Conservation (phyloP, 2,797 vertebrate species). For the Phoxinus dragarum region DNA sequence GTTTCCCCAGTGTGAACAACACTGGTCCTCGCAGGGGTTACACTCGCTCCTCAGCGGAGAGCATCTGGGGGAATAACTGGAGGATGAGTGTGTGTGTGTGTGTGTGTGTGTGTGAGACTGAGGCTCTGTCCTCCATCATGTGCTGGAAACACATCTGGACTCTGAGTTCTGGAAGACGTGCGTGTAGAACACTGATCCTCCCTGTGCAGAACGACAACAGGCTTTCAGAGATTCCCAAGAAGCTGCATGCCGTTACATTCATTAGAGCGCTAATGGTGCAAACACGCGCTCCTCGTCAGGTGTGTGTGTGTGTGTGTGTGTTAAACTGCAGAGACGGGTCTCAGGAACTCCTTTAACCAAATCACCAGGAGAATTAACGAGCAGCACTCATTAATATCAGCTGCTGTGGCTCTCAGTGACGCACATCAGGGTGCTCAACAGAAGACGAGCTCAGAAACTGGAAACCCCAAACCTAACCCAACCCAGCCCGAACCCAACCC, state of each 20-base stretch:
- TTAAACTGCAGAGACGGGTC: neutral
- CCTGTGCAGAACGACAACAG: conserved; percentile 76
- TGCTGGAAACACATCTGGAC: conserved; percentile 5
- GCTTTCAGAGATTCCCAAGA: conserved; percentile 70
- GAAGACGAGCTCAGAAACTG: too few species aligned
- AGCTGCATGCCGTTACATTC: conserved; percentile 65
- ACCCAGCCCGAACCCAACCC: too few species aligned
- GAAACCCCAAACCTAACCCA: too few species aligned
- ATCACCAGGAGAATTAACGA: conserved; percentile 46
- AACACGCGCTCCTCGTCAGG: neutral
- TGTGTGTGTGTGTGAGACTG: too few species aligned
- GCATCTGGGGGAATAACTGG: too few species aligned
- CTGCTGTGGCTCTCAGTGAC: too few species aligned
- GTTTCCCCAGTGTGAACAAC: too few species aligned
- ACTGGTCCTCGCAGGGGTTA: too few species aligned
- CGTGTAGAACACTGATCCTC: conserved; percentile 66
- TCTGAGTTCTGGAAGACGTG: conserved; percentile 52
- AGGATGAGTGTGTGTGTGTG: too few species aligned
- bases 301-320: neutral
- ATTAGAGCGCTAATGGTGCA: conserved; percentile 32
- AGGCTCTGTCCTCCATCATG: conserved; percentile 61
- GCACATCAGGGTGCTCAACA: too few species aligned
- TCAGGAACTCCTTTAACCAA: conserved; percentile 19
- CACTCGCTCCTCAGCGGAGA: too few species aligned
- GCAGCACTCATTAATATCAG: conserved; percentile 26